Base-by-base conservation (phyloP, 2,113 vertebrate genomes). In the Xiphias gladius region DNA sequence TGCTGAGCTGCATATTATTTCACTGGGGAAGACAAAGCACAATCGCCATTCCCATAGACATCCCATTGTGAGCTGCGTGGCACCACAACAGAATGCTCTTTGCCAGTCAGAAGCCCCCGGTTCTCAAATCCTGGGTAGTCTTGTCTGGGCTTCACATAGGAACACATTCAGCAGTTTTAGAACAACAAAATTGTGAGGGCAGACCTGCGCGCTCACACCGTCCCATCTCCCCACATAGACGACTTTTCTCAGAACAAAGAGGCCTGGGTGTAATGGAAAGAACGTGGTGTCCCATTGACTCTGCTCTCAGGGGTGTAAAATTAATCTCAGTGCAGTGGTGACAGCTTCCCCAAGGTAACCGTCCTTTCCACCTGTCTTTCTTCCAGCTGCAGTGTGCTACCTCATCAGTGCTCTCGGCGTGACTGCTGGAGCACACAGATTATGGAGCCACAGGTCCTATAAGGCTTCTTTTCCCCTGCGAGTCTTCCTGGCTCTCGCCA, bases 401-500 rank as follows among this genome's bases (percentile, higher is more conserved):
- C 0, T 94, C 26, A 0, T 95, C 48, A 96, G 95, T 26, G 96
- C 96, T 52, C 90, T 97, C 55, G 97, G 98, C 9, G 92, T 99
- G 70, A 97, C 96, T 2, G 98, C 97, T 1, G 98, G 97, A 52
- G 96, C 95, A 12, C 98, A 99, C 87, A 96, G 97, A 59, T 95
- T 99, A 70, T 99, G 97, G 97, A 98, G 98, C 81, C 98, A 99
- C 89, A 95, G 97, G 37, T 95, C 96, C 79, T 99, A 97, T 88
- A 98, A 97, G 92, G 97, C 97, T 7, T 94, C 95, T 0, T 75
- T 96, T 77, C 97, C 97, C 19, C 94, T 99, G 73, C 72, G 95
- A 50, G 39, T 97, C 89, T 96, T 98, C 88, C 90, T 99, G 55
- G 94, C 97, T 9, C 64, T 96, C 16, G 93, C 78, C 61, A 98